These are phyloP conservation scores for Pseudeuparius sepicola DNA, from an alignment of 2,888 invertebrate species.

Conservation along the genomic window DNA sequence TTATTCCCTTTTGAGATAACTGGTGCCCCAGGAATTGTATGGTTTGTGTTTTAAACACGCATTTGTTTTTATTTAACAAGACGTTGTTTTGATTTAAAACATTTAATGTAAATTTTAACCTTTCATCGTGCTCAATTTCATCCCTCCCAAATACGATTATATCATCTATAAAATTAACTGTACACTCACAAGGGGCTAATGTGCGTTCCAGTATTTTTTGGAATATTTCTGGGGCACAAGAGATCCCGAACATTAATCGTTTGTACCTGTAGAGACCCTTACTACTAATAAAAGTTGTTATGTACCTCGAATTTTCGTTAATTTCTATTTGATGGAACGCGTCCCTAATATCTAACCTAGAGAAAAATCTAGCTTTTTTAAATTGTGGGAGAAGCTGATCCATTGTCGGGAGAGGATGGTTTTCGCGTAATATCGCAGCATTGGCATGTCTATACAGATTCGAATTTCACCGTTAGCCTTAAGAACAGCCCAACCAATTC, in stretches of 20 bases:
- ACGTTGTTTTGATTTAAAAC: constrained; percentile 20
- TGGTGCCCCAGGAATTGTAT: constrained; percentile 16
- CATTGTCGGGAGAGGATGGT: constrained; percentile 24
- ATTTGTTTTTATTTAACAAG: constrained; percentile 27
- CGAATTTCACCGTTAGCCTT: constrained; percentile 24
- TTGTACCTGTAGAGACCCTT: no score
- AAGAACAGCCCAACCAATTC: constrained; percentile 21
- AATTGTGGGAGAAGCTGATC: no score
- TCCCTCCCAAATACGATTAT: constrained; percentile 31
- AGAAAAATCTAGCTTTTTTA: no score
- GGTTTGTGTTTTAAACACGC: constrained; percentile 21
- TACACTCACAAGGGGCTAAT: constrained; percentile 34
- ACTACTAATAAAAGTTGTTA: constrained; percentile 27
- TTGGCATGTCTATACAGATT: constrained; percentile 28
- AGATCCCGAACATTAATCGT: constrained; percentile 27
- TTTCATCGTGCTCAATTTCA: constrained; percentile 27
- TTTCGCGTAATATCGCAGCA: constrained; percentile 23
- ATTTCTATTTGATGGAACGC: no score
- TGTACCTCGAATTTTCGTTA: constrained; percentile 23
- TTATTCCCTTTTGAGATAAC: constrained; percentile 11
- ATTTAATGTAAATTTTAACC: constrained; percentile 19
- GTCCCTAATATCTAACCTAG: no score
- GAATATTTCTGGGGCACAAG: constrained; percentile 32
- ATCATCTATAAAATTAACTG: constrained; percentile 34
- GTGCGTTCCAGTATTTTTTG: constrained; percentile 33